phyloP scores from a whole-genome alignment of 2,113 vertebrate genomes.

The Sakesphorus luctuosus region DNA sequence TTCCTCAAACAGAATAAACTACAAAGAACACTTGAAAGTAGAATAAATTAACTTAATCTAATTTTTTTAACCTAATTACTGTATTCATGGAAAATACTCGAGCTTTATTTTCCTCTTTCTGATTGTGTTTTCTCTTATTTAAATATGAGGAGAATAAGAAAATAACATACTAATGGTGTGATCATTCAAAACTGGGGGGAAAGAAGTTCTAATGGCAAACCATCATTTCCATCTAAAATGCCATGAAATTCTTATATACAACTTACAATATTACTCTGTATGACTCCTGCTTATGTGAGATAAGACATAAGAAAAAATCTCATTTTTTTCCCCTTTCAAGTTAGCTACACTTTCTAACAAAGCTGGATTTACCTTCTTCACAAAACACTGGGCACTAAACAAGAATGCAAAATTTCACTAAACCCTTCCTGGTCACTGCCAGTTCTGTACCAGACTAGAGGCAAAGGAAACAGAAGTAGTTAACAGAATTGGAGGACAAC shows the following conservation, averaged over 20 bases:
- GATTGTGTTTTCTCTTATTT: not conserved
- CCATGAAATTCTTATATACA: not conserved
- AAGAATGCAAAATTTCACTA: not conserved
- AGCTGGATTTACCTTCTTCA: not conserved
- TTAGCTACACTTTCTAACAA: not conserved
- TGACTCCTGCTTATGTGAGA: not conserved
- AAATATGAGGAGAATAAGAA: not conserved
- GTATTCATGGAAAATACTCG: constrained; percentile 33
- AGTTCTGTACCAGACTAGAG: not conserved
- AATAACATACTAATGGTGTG: not conserved
- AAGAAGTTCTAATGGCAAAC: not conserved
- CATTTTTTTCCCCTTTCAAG: not conserved
- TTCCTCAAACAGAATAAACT: constrained; percentile 47
- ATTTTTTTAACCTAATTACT: constrained; percentile 53
- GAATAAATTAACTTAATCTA: constrained; percentile 63
- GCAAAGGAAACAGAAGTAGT: not conserved
- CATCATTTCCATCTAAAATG: not conserved
- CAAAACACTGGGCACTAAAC: not conserved
- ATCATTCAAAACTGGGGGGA: not conserved
- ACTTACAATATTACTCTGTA: not conserved
- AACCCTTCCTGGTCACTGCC: not conserved
- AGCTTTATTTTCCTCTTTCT: not conserved
- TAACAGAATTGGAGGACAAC: not conserved
- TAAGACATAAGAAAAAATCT: not conserved
- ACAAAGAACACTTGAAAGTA: constrained; percentile 58